These are phyloP conservation scores for Aptenodytes forsteri DNA, from an alignment of 2,113 vertebrate species.

Conservation along the genomic window DNA sequence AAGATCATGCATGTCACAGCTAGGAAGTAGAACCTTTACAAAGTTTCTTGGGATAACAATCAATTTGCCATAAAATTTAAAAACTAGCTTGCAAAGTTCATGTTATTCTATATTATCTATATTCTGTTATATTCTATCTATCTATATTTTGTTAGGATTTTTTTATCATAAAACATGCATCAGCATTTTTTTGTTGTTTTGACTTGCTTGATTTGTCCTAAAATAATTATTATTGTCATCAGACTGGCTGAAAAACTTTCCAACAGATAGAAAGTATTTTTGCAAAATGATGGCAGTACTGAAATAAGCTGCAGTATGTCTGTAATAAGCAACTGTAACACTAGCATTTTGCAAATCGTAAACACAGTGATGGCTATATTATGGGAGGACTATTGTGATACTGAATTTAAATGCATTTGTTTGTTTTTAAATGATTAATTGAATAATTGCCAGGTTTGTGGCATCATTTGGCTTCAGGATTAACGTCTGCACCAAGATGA, in stretches of 20 bases:
- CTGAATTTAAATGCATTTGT: not conserved
- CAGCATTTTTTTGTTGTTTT: not conserved
- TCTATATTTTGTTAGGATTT: not conserved
- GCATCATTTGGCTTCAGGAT: not conserved
- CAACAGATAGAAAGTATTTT: not conserved
- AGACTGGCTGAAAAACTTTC: not conserved
- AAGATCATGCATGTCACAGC: not conserved
- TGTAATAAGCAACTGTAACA: not conserved
- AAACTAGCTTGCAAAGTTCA: not conserved
- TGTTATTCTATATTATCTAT: not conserved
- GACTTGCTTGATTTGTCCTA: not conserved
- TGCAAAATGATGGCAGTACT: not conserved
- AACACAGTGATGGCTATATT: not conserved
- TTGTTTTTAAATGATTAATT: not conserved
- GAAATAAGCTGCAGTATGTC: not conserved
- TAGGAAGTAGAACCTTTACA: not conserved
- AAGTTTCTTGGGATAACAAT: not conserved
- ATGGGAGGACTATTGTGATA: not conserved
- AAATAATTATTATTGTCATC: not conserved
- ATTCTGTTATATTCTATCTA: not conserved
- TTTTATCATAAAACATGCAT: not conserved
- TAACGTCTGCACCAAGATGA: not conserved
- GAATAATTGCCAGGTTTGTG: not conserved
- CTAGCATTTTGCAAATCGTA: not conserved
- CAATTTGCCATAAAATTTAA: not conserved